Evolutionary conservation across 2,888 invertebrate genomes (phyloP).

Genomic region (Rhagonycha fulva): DNA sequence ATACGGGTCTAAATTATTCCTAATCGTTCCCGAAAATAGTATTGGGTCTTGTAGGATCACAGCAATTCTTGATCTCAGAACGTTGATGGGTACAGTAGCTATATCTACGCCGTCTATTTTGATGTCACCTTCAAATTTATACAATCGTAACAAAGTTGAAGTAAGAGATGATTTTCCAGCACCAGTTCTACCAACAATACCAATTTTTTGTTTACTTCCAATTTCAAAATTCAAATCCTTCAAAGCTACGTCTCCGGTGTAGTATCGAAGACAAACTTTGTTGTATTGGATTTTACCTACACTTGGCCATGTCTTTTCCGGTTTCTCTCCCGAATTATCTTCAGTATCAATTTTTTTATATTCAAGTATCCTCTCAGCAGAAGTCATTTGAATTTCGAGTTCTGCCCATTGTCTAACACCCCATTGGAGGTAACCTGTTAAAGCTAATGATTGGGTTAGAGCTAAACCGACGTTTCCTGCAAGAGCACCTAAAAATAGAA

Average conservation of each 20-base stretch:
- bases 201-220: conserved; percentile 70
- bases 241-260: conserved; percentile 71
- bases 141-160: conserved; percentile 77
- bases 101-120: conserved; percentile 79
- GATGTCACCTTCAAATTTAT: conserved; percentile 75
- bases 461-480: conserved; percentile 80
- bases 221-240: conserved; percentile 69
- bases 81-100: conserved; percentile 68
- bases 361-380: conserved; percentile 76
- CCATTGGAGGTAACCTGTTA: conserved; percentile 71
- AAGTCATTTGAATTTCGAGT: conserved; percentile 77
- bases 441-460: conserved; percentile 79
- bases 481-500: conserved; percentile 53
- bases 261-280: conserved; percentile 72
- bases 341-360: conserved; percentile 56
- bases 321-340: conserved; percentile 53
- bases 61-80: conserved; percentile 74
- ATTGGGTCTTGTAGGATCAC: conserved; percentile 74
- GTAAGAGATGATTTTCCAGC: conserved; percentile 70
- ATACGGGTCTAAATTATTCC: conserved; percentile 88
- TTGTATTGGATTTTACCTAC: conserved; percentile 70
- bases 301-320: conserved; percentile 70
- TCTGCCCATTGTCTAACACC: conserved; percentile 86
- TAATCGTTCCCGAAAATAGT: conserved; percentile 65
- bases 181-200: conserved; percentile 63